phyloP scores from a whole-genome alignment of 2,888 invertebrate species.

The Pseudococcus viburni region DNA sequence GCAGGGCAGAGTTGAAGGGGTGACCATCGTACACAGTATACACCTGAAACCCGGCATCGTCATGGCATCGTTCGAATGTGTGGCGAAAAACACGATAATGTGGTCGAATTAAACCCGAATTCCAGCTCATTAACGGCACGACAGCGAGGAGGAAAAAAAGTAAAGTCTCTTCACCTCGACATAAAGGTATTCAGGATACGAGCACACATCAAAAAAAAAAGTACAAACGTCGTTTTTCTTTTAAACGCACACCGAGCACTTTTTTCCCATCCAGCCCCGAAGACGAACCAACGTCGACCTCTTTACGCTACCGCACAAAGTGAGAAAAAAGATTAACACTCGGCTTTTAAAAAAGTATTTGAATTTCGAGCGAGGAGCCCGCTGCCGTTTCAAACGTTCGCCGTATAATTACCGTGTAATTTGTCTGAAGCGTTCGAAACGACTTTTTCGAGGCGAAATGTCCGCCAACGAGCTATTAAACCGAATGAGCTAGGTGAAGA shows the following conservation, averaged over 20 bases:
- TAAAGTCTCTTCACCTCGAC: neutral
- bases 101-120: slow-evolving; percentile 20
- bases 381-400: slow-evolving; percentile 13
- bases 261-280: neutral
- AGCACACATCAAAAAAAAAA: neutral
- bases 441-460: slow-evolving; percentile 39
- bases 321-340: slow-evolving; percentile 39
- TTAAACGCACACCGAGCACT: slow-evolving; percentile 28
- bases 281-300: slow-evolving; percentile 29
- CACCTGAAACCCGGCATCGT: neutral
- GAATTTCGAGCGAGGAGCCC: slow-evolving; percentile 35
- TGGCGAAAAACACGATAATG: neutral
- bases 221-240: slow-evolving; percentile 11
- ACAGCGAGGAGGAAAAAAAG: neutral
- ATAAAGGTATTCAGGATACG: no score
- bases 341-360: slow-evolving; percentile 40
- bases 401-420: slow-evolving; percentile 54
- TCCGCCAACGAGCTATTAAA: slow-evolving; percentile 43
- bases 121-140: slow-evolving; percentile 16
- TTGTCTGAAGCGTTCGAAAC: slow-evolving; percentile 36
- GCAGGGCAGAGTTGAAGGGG: neutral
- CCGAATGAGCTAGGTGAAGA: neutral
- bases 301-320: neutral
- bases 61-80: neutral
- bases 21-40: neutral